Evolutionary conservation across 2,113 vertebrate genomes (phyloP), one percentile per base, ranked within the genome.

Genomic region (Megaleporinus macrocephalus): DNA sequence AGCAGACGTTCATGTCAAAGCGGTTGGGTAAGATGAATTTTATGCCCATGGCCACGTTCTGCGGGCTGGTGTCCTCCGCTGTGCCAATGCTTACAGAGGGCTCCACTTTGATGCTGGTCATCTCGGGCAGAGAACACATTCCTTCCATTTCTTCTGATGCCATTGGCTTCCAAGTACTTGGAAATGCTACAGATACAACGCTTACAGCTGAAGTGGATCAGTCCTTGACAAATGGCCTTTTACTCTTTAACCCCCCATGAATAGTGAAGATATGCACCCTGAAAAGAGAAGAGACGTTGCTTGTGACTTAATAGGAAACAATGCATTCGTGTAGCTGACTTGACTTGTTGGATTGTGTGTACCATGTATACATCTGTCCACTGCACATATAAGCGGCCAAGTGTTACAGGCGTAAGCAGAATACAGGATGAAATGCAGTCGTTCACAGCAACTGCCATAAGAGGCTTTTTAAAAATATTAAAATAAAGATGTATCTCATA

Each of bases 1-100:
- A 99, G 87, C 98, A 99, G n/a, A 98, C 98, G 0, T 99, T 99
- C 98, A 99, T 99, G 88, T 99, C 97, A 86, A 99, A 99, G 89
- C 97, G 95, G 65, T 97, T 99, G 47, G 98, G 98, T 83, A 99
- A 87, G 80, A 99, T 98, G 90, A 98, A 98, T 74, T 99, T 99
- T 92, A 98, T 98, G 71, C 96, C 97, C 98, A 99, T 97, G 82
- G 97, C 89, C 41, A 97, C 95, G 29, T 95, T 96, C 88, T 96
- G 98, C 13, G 95, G 86, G 0, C 92, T 83, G 53, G 89, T 89
- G 27, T 95, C 95, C 44, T 96, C 95, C 78, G 0, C 85, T 36
- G 74, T 72, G 72, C 86, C 88, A 0, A 88, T 73, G 16, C 95
- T 95, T 29, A 95, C 89, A 12, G 95, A 93, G 79, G 95, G 96